Evolutionary conservation across 1,140 invertebrate species (phyloP), one percentile per base, ranked within the genome.

Genomic region (Teleopsis dalmanni): DNA sequence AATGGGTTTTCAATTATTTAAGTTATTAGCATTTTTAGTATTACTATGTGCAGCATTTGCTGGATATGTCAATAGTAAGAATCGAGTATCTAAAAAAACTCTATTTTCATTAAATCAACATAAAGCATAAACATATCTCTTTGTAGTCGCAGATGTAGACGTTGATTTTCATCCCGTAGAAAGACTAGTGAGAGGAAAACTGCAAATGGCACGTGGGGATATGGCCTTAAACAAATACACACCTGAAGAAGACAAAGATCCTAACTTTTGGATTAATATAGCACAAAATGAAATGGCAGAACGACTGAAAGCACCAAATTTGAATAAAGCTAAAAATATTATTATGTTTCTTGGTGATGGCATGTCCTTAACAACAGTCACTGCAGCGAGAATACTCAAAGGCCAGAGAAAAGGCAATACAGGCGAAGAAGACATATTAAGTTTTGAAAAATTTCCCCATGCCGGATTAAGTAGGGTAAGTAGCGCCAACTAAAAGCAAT

Each of bases 311-410:
- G 19, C 23, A 1, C 26, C 37, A 8, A 48, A 48, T 35, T 54
- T 1, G 48, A 48, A 27, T 2, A 2, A 49, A 33, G 85, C 85
- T 7, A 84, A 81, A 55, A 87, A 87, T 62, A 72, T 85, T 0
- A 81, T 89, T 9, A 63, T 89, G 49, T 84, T 87, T 55, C 60
- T 90, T 33, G 87, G 87, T 1, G 85, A 88, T 59, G 87, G 87
- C 4, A 82, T 89, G 78, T 84, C 83, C 1, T 62, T 87, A 10
- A 70, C 82, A 3, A 87, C 85, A 0, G 56, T 87, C 10, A 81
- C 81, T 0, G 82, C 84, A 0, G 78, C 79, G 6, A 71, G 85
- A 35, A 81, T 84, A 16, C 75, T 78, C 23, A 76, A 79, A 55
- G 84, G 83, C 0, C 83, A 87, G 57, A 62, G 70, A 0, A 37